Conservation (phyloP, 2,113 vertebrate genomes). For the Catagonus wagneri region DNA sequence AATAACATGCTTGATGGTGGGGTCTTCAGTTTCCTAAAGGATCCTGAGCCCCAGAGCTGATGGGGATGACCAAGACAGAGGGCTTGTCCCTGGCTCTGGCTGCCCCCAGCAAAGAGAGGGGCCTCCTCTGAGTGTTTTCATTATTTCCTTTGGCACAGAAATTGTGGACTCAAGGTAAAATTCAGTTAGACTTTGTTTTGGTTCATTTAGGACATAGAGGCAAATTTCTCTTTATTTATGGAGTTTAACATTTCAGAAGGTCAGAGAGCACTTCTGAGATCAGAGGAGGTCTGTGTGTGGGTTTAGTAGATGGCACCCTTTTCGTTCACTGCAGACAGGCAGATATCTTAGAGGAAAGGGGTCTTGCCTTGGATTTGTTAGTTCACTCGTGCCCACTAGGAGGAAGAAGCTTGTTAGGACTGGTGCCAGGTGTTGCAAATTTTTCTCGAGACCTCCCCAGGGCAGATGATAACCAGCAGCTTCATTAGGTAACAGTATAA, state of each 20-base stretch:
- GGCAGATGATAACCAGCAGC: not conserved
- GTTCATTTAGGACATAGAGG: not conserved
- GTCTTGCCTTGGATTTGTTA: not conserved
- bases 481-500: not conserved
- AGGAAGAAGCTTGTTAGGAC: not conserved
- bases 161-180: not conserved
- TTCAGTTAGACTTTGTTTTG: not conserved
- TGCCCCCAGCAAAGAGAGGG: not conserved
- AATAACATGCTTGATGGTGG: not conserved
- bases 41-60: not conserved
- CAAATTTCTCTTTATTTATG: slow-evolving; percentile 5
- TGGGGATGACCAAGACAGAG: not conserved
- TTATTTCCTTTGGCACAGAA: slow-evolving; percentile 27
- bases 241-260: not conserved
- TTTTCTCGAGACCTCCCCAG: not conserved
- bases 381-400: not conserved
- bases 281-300: not conserved
- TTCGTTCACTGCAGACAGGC: not conserved
- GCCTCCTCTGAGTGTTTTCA: not conserved
- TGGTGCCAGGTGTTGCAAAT: not conserved
- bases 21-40: not conserved
- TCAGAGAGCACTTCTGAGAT: not conserved
- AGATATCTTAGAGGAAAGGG: not conserved
- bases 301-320: not conserved
- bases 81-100: not conserved